Conservation (phyloP, 2,113 vertebrate genomes). For the Axis porcinus region DNA sequence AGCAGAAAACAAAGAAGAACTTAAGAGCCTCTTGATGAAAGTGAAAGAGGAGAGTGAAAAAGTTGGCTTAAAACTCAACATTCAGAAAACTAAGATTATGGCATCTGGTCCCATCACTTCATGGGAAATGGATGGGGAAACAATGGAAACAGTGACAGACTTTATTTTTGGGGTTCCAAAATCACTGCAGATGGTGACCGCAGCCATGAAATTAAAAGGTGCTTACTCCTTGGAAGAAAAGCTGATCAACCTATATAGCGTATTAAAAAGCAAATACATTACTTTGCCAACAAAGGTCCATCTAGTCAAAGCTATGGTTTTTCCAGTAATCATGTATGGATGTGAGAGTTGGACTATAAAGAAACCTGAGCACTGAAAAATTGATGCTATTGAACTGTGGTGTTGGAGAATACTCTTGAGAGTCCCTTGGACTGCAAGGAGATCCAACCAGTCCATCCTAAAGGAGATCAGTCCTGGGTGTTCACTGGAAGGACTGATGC, state of each 20-base stretch:
- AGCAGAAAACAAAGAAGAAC: too few species aligned
- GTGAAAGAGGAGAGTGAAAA: too few species aligned
- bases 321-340: background rate
- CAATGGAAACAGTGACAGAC: background rate
- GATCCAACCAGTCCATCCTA: background rate
- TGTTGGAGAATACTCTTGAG: background rate
- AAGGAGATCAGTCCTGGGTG: background rate
- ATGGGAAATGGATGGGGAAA: background rate
- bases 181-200: background rate
- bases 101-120: background rate
- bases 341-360: background rate
- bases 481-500: background rate
- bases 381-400: background rate
- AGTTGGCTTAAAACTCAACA: background rate
- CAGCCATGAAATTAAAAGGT: background rate
- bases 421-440: background rate
- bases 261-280: background rate
- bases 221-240: background rate
- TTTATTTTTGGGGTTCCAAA: background rate
- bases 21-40: too few species aligned
- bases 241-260: background rate
- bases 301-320: background rate
- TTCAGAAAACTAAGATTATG: background rate
- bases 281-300: background rate
- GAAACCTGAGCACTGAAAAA: accelerated